Percentiles rank a stretch among this genome's conserved stretches.
Conservation (phyloP, 1,140 invertebrate species). For the Octopus sinensis region DNA sequence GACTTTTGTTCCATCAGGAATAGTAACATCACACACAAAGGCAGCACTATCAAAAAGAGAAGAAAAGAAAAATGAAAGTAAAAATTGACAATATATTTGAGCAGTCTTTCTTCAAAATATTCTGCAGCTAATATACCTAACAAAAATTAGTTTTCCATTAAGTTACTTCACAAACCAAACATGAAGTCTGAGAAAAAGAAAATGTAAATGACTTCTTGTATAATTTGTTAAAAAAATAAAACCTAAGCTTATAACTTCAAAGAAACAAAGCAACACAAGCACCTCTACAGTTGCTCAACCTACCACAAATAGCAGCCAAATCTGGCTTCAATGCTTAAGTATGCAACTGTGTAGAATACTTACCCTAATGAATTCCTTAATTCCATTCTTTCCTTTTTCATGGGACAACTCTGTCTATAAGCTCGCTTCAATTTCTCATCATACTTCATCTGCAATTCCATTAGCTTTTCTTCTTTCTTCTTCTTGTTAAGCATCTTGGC, state of each 20-base stretch:
- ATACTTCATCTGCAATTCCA: slow-evolving; percentile 39
- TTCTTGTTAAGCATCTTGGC: slow-evolving; percentile 31
- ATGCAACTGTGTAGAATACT: background rate
- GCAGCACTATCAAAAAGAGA: slow-evolving; percentile 23
- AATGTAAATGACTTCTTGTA: no score
- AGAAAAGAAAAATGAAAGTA: background rate
- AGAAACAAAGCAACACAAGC: background rate
- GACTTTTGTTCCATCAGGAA: slow-evolving; percentile 48
- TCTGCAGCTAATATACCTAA: background rate
- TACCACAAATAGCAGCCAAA: background rate
- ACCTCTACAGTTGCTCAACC: background rate
- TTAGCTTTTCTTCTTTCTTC: slow-evolving; percentile 37
- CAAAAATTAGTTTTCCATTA: background rate
- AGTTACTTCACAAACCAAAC: background rate
- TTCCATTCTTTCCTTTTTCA: slow-evolving; percentile 34
- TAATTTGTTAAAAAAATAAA: background rate
- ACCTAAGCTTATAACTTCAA: background rate
- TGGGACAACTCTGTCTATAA: slow-evolving; percentile 30
- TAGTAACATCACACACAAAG: slow-evolving; percentile 51
- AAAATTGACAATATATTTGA: background rate
- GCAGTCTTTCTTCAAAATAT: background rate
- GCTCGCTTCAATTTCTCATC: slow-evolving; percentile 43
- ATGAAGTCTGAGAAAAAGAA: no score
- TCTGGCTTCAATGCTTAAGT: background rate
- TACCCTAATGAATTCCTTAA: slow-evolving; percentile 11